Evolutionary conservation across 2,113 vertebrate species (phyloP).

Genomic region (Bos javanicus): DNA sequence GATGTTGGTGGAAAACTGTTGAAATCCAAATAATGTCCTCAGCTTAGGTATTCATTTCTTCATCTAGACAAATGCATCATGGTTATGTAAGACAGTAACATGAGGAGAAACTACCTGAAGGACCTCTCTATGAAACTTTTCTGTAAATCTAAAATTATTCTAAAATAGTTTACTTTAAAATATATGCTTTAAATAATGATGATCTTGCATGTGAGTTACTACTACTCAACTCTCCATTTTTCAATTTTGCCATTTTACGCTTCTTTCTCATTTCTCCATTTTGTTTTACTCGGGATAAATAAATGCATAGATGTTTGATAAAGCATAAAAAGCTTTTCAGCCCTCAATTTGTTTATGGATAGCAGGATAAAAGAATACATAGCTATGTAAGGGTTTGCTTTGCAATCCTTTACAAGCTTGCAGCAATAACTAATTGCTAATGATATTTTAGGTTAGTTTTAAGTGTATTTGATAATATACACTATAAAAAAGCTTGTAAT

Average conservation of each 20-base stretch:
- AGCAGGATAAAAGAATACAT: background rate
- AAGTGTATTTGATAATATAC: constrained; percentile 5
- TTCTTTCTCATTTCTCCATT: background rate
- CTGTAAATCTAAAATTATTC: background rate
- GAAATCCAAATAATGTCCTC: background rate
- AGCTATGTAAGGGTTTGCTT: background rate
- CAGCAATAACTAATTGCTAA: background rate
- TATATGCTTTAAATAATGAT: background rate
- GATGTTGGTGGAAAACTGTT: background rate
- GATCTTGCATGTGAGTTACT: background rate
- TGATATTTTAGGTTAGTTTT: constrained; percentile 27
- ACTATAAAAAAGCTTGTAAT: constrained; percentile 5
- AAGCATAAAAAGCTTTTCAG: background rate
- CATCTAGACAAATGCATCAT: background rate
- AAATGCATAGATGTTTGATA: background rate
- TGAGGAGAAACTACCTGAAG: background rate
- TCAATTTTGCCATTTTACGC: background rate
- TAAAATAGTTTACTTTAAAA: background rate
- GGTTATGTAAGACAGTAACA: background rate
- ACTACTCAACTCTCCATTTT: background rate
- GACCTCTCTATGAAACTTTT: background rate
- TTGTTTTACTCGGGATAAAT: background rate
- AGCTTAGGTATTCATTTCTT: background rate
- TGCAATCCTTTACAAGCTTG: background rate
- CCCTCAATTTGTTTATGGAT: background rate